Conservation (phyloP, 2,888 invertebrate species). For the Drosophila nr. fundita region DNA sequence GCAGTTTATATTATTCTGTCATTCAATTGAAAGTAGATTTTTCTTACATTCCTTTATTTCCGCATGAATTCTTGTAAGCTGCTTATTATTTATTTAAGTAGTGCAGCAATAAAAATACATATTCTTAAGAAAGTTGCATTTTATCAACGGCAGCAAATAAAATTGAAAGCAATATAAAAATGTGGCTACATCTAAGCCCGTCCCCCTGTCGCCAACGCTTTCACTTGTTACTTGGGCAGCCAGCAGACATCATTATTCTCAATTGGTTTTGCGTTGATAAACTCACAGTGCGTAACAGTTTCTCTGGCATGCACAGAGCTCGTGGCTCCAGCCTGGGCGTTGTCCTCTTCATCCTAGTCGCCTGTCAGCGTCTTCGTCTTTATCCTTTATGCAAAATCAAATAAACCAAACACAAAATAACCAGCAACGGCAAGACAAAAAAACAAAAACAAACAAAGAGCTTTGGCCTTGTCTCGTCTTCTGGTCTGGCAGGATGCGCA, state of each 20-base stretch:
- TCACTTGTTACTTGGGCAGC: slow-evolving; percentile 47
- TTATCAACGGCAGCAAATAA: slow-evolving; percentile 33
- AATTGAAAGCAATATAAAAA: slow-evolving; percentile 31
- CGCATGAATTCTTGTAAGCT: slow-evolving; percentile 14
- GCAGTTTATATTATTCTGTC: slow-evolving; percentile 6
- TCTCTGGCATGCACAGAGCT: slow-evolving; percentile 1
- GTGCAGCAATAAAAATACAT: slow-evolving; percentile 25
- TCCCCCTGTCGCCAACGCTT: slow-evolving; percentile 1
- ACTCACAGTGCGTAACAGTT: slow-evolving; percentile 68
- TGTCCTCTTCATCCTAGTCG: slow-evolving; percentile 27
- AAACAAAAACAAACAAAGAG: slow-evolving; percentile 12
- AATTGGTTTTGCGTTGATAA: slow-evolving; percentile 73
- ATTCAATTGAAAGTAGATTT: slow-evolving; percentile 2
- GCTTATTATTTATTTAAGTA: slow-evolving; percentile 24
- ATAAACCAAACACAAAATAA: slow-evolving; percentile 56
- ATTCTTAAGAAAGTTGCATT: slow-evolving; percentile 29
- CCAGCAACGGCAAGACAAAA: background rate
- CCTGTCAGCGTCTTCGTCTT: slow-evolving; percentile 52
- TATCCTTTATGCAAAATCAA: slow-evolving; percentile 74
- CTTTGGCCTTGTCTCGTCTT: slow-evolving; percentile 28
- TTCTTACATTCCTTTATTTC: slow-evolving; percentile 12
- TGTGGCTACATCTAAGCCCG: slow-evolving; percentile 43
- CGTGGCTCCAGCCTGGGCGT: slow-evolving; percentile 14
- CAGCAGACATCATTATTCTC: slow-evolving; percentile 75
- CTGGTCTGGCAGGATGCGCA: slow-evolving; percentile 48